These are phyloP conservation scores for Drosophila nigricruria DNA, from an alignment of 2,888 invertebrate genomes.

Conservation along the genomic window DNA sequence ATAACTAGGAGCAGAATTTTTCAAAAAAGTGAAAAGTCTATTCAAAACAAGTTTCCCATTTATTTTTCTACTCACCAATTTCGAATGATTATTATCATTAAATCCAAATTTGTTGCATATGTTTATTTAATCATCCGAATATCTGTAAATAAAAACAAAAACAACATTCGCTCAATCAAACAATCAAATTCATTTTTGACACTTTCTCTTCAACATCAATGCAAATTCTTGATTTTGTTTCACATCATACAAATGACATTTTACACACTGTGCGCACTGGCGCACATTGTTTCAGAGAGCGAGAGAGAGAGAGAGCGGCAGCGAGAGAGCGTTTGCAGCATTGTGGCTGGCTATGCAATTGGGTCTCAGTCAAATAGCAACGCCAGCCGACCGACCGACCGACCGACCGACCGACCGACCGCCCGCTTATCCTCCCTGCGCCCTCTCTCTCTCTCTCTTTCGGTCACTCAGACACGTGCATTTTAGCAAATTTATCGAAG, in stretches of 20 bases:
- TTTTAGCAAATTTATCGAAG: conserved; percentile 43
- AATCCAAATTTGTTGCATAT: conserved; percentile 38
- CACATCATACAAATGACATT: conserved; percentile 38
- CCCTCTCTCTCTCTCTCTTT: neutral
- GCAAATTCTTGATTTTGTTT: conserved; percentile 8
- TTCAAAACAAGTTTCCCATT: neutral
- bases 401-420: conserved; percentile 4
- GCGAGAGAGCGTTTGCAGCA: neutral
- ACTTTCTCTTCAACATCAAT: conserved; percentile 5
- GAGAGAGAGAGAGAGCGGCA: conserved; percentile 15
- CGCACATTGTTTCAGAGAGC: conserved; percentile 29
- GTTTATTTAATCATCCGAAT: conserved; percentile 23
- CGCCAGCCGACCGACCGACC: conserved; percentile 22
- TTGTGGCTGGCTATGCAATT: conserved; percentile 49
- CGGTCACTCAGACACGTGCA: conserved; percentile 66
- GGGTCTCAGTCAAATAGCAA: conserved; percentile 59
- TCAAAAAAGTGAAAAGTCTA: neutral
- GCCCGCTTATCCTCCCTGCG: neutral
- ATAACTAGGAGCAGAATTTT: conserved; percentile 14
- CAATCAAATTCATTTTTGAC: conserved; percentile 16
- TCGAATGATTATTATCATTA: conserved; percentile 3
- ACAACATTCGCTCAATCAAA: conserved; percentile 29
- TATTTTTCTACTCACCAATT: neutral
- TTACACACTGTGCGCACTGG: conserved; percentile 54
- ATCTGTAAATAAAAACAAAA: conserved; percentile 55